These are phyloP conservation scores for Abscondita cerata DNA, from an alignment of 2,888 invertebrate genomes.

Conservation along the genomic window DNA sequence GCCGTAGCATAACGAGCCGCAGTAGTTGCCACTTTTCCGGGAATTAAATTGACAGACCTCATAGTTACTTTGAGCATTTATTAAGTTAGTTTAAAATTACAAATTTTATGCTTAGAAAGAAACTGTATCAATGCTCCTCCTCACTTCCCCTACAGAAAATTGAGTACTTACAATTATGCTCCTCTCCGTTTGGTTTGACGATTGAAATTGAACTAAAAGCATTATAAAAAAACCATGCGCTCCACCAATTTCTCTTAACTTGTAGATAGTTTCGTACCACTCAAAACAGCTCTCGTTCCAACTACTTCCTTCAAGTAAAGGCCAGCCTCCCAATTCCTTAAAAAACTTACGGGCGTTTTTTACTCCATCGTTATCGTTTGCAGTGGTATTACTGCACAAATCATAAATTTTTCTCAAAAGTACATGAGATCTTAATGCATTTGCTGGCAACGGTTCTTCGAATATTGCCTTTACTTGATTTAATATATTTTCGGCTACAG, in stretches of 20 bases:
- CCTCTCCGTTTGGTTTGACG: too few species aligned
- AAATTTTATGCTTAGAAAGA: neutral
- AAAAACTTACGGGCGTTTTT: constrained; percentile 75
- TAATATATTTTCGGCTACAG: constrained; percentile 75
- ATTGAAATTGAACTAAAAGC: neutral
- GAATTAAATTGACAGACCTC: too few species aligned
- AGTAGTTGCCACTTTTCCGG: too few species aligned
- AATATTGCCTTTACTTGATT: constrained; percentile 74
- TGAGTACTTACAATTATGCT: too few species aligned
- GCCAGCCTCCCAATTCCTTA: constrained; percentile 88
- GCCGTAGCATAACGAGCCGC: too few species aligned
- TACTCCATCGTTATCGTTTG: constrained; percentile 81
- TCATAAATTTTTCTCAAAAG: constrained; percentile 83
- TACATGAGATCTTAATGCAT: constrained; percentile 73
- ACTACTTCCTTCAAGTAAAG: constrained; percentile 76
- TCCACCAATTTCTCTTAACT: constrained; percentile 77
- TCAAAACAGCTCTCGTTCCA: constrained; percentile 78
- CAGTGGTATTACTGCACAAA: constrained; percentile 85
- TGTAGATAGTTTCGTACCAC: constrained; percentile 85
- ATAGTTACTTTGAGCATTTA: neutral
- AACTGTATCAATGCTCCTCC: neutral
- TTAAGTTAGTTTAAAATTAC: neutral
- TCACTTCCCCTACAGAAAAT: neutral
- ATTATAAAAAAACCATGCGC: neutral
- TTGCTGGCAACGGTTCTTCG: constrained; percentile 66